Percentiles rank a stretch among this genome's conserved stretches.
These are phyloP conservation scores for Drosophila micromelanica DNA, from an alignment of 1,140 invertebrate species.

Conservation along the genomic window DNA sequence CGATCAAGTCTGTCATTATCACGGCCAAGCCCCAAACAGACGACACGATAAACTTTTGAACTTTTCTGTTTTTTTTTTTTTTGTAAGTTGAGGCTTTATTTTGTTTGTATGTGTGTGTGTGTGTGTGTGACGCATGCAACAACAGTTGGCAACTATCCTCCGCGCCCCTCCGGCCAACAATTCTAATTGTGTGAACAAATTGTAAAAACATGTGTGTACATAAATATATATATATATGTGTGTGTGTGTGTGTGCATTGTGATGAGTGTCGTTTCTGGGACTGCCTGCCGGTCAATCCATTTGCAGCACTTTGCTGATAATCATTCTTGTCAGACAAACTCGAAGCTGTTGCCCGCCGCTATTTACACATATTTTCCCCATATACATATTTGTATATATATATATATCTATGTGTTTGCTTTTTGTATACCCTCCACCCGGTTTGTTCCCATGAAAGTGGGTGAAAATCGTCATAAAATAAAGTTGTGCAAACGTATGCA, in stretches of 20 bases:
- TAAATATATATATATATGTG: neutral
- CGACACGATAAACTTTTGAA: conserved; percentile 76
- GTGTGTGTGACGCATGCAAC: conserved; percentile 31
- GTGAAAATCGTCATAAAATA: neutral
- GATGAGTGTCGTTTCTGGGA: conserved; percentile 39
- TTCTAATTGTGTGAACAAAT: conserved; percentile 59
- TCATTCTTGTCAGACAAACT: conserved; percentile 30
- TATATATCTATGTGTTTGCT: neutral
- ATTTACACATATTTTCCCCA: conserved; percentile 25
- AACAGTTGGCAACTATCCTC: conserved; percentile 23
- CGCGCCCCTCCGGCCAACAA: neutral
- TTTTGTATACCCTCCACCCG: conserved; percentile 9
- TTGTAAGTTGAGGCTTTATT: conserved; percentile 42
- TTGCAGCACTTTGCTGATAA: conserved; percentile 51
- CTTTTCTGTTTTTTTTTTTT: conserved; percentile 33
- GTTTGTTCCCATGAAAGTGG: conserved; percentile 17
- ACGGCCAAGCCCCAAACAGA: conserved; percentile 60
- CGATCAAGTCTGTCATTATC: conserved; percentile 62
- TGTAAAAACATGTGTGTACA: conserved; percentile 10
- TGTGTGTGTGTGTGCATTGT: conserved; percentile 16
- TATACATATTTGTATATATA: conserved; percentile 3
- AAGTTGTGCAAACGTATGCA: neutral
- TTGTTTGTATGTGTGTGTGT: conserved; percentile 24
- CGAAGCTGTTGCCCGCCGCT: conserved; percentile 11
- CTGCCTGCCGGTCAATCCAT: conserved; percentile 39